These are phyloP conservation scores for Rhinolophus ferrumequinum DNA, from an alignment of 2,113 vertebrate genomes.

Conservation along the genomic window DNA sequence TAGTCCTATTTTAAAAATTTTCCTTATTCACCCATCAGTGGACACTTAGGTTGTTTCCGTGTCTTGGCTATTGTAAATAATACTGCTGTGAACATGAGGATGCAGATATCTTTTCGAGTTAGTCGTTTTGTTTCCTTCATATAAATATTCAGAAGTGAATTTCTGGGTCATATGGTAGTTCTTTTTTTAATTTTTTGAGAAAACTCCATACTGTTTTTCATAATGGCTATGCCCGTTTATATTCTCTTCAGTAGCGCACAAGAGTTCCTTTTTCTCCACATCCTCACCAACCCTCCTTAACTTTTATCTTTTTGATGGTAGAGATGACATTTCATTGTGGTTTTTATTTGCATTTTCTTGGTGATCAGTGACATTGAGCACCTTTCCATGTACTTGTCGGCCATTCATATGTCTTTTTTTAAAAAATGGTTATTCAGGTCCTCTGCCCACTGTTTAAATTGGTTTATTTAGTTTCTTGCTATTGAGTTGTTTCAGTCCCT, in stretches of 20 bases:
- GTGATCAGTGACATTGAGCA: not conserved
- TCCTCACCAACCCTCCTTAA: not conserved
- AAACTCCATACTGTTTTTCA: not conserved
- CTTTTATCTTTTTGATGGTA: not conserved
- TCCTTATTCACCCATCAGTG: not conserved
- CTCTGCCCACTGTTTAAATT: not conserved
- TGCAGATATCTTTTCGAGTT: not conserved
- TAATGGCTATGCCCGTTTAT: not conserved
- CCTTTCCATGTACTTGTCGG: not conserved
- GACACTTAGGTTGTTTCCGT: not conserved
- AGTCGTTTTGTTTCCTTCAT: not conserved
- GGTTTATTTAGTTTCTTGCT: not conserved
- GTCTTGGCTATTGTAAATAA: not conserved
- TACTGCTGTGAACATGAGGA: not conserved
- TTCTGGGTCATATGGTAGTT: too few relatives aligned
- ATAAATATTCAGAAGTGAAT: not conserved
- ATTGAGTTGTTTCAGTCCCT: not conserved
- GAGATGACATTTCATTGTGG: not conserved
- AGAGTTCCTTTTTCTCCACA: not conserved
- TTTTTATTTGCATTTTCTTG: not conserved
- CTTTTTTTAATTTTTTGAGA: not conserved
- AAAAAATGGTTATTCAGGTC: not conserved
- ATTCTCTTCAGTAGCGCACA: not conserved
- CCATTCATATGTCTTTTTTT: not conserved
- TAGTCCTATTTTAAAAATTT: not conserved